Evolutionary conservation across 1,140 invertebrate genomes (phyloP), one percentile per base, ranked within the genome.

Genomic region (Bombus vancouverensis): DNA sequence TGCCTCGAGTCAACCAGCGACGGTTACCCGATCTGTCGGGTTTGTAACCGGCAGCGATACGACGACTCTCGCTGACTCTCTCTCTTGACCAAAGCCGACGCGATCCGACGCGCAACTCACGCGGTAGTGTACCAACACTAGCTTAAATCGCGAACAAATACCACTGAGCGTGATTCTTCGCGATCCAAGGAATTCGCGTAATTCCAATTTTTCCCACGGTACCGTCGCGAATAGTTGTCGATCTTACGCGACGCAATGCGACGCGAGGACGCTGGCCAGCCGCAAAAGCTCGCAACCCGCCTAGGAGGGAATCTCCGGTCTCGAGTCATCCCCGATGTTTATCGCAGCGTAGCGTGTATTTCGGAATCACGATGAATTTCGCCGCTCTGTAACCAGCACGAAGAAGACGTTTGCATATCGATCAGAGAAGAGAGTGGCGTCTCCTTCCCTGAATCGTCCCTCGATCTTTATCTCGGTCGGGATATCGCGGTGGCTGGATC

Each of bases 401-500:
- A 59, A 62, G 47, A 72, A 78, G 39, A 80, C 32, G 79, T 78
- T 75, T 57, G 75, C 72, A 28, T 70, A 75, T 59, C 47, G 81
- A 87, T 87, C 79, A 32, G 72, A 68, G 53, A 53, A n/a, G n/a
- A 73, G 72, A 73, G 42, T 32, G 28, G 47, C 39, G 28, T 72
- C 37, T 39, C 68, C 22, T 53, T 71, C 32, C 37, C 47, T 53
- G 0, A 18, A 68, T 18, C 42, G 47, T 18, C 12, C n/a, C 53
- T 39, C 71, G 74, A 78, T 77, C 37, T 12, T 82, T 70, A 89
- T 88, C 82, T 53, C n/a, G 2, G 10, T 5, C 37, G 39, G 34
- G 37, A 42, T 62, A 82, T 83, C 86, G 25, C 22, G 57, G 25
- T 71, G 44, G 80, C 68, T 37, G n/a, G 81, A 81, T 81, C 62